These are phyloP conservation scores for Takifugu bimaculatus DNA, from an alignment of 2,113 vertebrate genomes.

Conservation along the genomic window DNA sequence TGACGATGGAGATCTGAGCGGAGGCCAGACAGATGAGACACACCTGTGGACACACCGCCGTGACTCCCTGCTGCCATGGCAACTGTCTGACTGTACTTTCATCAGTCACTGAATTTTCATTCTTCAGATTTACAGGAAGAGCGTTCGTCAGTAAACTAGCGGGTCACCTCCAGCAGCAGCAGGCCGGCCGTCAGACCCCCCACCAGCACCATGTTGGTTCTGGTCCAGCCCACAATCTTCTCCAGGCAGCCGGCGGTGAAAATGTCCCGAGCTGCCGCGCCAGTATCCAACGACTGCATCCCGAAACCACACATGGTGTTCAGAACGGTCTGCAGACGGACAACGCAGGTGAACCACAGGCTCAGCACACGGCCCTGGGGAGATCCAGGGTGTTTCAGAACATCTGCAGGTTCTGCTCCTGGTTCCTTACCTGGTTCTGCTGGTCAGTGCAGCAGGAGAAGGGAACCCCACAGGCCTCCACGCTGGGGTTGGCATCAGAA, in stretches of 20 bases:
- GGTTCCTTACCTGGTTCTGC: constrained; percentile 66
- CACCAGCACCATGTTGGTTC: constrained; percentile 55
- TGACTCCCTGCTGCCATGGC: not conserved
- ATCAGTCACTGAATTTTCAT: no score
- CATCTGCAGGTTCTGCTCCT: not conserved
- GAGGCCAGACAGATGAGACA: constrained; percentile 53
- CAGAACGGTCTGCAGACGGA: constrained; percentile 46
- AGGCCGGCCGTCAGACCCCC: constrained; percentile 41
- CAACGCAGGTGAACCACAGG: not conserved
- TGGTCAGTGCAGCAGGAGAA: constrained; percentile 77
- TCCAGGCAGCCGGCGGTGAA: constrained; percentile 57
- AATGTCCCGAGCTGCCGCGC: constrained; percentile 1
- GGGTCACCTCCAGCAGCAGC: constrained; percentile 61
- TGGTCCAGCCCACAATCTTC: constrained; percentile 52
- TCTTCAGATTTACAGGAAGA: no score
- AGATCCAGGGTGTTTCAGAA: no score
- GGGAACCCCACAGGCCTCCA: constrained; percentile 79
- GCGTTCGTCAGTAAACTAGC: not conserved
- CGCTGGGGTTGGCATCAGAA: constrained; percentile 72
- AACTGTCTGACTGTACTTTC: no score
- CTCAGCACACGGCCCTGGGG: not conserved
- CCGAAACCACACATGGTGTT: constrained; percentile 72
- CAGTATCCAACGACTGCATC: constrained; percentile 29
- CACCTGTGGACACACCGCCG: constrained; percentile 27
- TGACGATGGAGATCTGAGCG: constrained; percentile 54